These are phyloP conservation scores for Epinephelus lanceolatus DNA, from an alignment of 2,113 vertebrate genomes.

Conservation along the genomic window DNA sequence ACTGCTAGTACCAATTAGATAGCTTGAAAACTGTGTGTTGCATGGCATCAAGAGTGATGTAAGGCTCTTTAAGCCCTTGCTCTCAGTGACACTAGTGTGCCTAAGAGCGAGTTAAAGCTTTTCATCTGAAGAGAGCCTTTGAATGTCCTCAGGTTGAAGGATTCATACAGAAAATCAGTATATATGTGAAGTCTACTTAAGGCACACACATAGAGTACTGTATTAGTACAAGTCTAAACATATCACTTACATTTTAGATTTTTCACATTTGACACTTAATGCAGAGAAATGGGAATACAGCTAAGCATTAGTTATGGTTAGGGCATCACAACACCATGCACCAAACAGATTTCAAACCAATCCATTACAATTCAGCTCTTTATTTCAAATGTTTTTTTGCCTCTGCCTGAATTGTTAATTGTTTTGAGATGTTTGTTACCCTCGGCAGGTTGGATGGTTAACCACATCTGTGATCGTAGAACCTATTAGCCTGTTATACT, in stretches of 20 bases:
- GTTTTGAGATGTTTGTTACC: not conserved
- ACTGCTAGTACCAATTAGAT: slow-evolving; percentile 19
- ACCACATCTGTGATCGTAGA: not conserved
- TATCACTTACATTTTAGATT: not conserved
- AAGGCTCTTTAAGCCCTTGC: slow-evolving; percentile 2
- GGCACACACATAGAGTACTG: not conserved
- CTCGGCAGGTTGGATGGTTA: not conserved
- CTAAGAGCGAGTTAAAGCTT: not conserved
- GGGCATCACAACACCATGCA: too few relatives aligned
- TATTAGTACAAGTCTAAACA: not conserved
- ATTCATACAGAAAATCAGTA: not conserved
- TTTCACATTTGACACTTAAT: not conserved
- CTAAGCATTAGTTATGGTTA: too few relatives aligned
- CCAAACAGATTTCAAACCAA: too few relatives aligned
- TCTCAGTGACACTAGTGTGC: not conserved
- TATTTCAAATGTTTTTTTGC: too few relatives aligned
- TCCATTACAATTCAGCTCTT: too few relatives aligned
- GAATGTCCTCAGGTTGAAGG: slow-evolving; percentile 1
- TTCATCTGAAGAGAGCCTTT: slow-evolving; percentile 2
- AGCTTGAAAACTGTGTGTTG: not conserved
- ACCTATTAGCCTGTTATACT: too few relatives aligned
- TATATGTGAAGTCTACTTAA: not conserved
- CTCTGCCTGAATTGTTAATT: not conserved
- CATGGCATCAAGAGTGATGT: not conserved
- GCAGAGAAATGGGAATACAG: too few relatives aligned